Evolutionary conservation across 2,888 invertebrate genomes (phyloP).

Genomic region (Ectemnius continuus): DNA sequence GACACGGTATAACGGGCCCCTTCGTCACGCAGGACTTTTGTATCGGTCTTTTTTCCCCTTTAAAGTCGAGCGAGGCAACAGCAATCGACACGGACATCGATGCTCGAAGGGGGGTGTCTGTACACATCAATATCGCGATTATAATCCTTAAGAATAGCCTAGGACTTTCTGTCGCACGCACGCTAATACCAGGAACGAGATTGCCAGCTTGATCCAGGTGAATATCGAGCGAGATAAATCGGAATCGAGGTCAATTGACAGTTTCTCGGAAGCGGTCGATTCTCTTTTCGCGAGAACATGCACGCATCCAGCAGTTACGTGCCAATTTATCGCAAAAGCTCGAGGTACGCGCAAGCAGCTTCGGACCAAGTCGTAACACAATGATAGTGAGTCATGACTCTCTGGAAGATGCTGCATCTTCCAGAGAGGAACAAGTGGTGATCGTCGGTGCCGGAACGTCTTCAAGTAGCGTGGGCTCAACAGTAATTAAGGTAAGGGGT

Average conservation of each 20-base stretch:
- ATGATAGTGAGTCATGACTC: neutral
- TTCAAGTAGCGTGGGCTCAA: neutral
- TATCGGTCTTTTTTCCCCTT: slow-evolving; percentile 1
- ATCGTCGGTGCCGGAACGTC: neutral
- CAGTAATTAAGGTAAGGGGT: slow-evolving; percentile 4
- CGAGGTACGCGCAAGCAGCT: neutral
- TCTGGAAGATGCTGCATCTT: neutral
- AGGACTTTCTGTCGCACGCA: neutral
- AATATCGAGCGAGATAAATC: neutral
- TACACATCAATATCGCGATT: neutral
- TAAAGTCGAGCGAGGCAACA: neutral
- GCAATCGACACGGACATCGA: too few relatives aligned
- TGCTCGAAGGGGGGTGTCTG: neutral
- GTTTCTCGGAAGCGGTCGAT: neutral
- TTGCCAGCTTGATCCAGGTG: neutral
- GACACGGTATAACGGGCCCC: slow-evolving; percentile 46
- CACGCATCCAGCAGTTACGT: neutral
- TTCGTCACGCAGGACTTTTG: slow-evolving; percentile 15
- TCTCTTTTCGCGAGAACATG: neutral
- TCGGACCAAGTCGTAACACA: neutral
- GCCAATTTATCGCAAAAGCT: neutral
- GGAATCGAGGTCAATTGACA: neutral
- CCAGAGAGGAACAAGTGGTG: neutral
- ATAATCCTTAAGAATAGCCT: neutral
- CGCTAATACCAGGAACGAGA: neutral